Percentiles rank a stretch among this genome's conserved stretches.
Conservation (phyloP, 1,140 invertebrate species). For the Delia radicum region DNA sequence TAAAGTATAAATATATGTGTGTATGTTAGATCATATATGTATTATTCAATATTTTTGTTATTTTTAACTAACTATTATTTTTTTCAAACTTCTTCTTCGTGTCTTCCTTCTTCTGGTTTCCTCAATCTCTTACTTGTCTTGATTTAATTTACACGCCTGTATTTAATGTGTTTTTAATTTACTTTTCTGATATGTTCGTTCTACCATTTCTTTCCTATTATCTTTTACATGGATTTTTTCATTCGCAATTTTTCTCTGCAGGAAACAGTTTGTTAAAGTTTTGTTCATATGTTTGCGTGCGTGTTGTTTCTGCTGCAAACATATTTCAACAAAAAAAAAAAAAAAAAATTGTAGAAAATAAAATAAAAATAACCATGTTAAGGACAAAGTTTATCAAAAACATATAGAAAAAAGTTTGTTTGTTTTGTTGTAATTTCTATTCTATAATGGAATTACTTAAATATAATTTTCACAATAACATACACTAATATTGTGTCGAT, state of each 20-base stretch:
- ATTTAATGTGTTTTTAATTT: constrained; percentile 32
- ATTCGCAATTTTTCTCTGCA: not conserved
- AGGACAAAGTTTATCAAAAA: constrained; percentile 18
- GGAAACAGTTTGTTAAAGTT: constrained; percentile 14
- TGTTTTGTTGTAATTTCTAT: not conserved
- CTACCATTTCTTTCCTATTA: not conserved
- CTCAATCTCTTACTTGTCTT: constrained; percentile 6
- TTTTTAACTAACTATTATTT: not conserved
- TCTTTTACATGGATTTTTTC: not conserved
- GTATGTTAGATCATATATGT: not conserved
- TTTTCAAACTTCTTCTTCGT: not conserved
- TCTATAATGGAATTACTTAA: constrained; percentile 6
- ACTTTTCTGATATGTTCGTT: constrained; percentile 25
- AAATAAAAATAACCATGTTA: constrained; percentile 19
- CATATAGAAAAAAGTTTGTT: not conserved
- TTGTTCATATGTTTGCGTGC: not conserved
- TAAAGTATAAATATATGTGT: too few species aligned
- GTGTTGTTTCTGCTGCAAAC: not conserved
- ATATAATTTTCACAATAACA: constrained; percentile 15
- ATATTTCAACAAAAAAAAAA: not conserved
- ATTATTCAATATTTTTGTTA: not conserved
- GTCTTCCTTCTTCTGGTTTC: not conserved
- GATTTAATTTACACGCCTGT: constrained; percentile 31
- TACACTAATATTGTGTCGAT: too few species aligned
- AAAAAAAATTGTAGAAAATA: not conserved